Conservation (phyloP, 2,888 invertebrate species). For the Pecten maximus region DNA sequence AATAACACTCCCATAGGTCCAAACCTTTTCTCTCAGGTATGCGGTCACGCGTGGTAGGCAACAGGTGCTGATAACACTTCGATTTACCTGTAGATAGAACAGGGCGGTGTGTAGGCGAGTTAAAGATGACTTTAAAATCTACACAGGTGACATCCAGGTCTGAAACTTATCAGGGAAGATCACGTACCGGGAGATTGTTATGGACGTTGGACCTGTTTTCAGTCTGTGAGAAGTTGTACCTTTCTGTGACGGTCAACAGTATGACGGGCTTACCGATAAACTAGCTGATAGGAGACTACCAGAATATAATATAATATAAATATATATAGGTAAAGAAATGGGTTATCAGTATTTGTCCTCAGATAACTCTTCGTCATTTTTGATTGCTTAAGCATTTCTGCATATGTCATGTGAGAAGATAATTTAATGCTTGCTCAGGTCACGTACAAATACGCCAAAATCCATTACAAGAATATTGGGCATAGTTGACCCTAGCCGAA, state of each 20-base stretch:
- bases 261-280: neutral
- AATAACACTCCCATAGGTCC: no score
- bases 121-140: neutral
- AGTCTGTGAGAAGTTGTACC: neutral
- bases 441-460: no score
- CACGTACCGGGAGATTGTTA: neutral
- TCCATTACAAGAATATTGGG: no score
- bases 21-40: no score
- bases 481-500: no score
- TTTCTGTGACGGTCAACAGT: neutral
- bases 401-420: neutral
- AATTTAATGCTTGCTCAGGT: no score
- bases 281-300: no score
- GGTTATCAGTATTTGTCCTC: no score
- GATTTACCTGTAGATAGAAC: neutral
- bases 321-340: no score
- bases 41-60: neutral
- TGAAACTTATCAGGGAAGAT: neutral
- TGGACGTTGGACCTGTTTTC: neutral
- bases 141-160: neutral
- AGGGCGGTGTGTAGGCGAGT: neutral
- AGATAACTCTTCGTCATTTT: neutral
- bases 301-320: no score
- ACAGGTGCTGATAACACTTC: neutral
- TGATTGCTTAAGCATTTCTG: neutral